Evolutionary conservation across 2,113 vertebrate genomes (phyloP).

Genomic region (Phrynocephalus versicolor): DNA sequence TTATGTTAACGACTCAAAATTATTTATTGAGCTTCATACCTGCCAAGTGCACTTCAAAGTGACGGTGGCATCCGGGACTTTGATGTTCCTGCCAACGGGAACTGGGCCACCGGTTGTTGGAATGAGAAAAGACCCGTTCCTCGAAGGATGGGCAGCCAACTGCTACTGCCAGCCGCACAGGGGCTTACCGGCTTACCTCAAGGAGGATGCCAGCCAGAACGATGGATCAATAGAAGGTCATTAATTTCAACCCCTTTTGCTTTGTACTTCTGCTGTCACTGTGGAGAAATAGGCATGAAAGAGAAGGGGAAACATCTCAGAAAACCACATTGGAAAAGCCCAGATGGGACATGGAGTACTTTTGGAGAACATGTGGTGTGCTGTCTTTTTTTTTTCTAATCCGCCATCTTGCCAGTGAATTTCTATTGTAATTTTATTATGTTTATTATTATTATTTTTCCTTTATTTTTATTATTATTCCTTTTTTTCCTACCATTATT

Average conservation of each 20-base stretch:
- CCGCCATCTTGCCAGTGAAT: too few species aligned
- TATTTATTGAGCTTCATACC: neutral
- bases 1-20: conserved; percentile 17
- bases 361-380: neutral
- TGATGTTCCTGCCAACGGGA: conserved; percentile 20
- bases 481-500: too few species aligned
- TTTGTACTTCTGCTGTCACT: neutral
- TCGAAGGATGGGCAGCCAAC: conserved; percentile 11
- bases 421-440: too few species aligned
- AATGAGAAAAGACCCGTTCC: neutral
- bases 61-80: conserved; percentile 4
- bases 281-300: neutral
- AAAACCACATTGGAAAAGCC: neutral
- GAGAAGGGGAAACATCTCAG: neutral
- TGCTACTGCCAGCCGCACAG: conserved; percentile 4
- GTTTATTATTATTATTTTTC: too few species aligned
- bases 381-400: too few species aligned
- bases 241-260: conserved; percentile 25
- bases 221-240: conserved; percentile 26
- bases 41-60: conserved; percentile 34
- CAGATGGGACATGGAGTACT: neutral
- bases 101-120: neutral
- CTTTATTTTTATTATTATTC: too few species aligned
- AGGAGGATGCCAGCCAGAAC: neutral
- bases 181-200: conserved; percentile 9